These are phyloP conservation scores for Oedothorax gibbosus DNA, from an alignment of 1,140 invertebrate genomes.

Conservation along the genomic window DNA sequence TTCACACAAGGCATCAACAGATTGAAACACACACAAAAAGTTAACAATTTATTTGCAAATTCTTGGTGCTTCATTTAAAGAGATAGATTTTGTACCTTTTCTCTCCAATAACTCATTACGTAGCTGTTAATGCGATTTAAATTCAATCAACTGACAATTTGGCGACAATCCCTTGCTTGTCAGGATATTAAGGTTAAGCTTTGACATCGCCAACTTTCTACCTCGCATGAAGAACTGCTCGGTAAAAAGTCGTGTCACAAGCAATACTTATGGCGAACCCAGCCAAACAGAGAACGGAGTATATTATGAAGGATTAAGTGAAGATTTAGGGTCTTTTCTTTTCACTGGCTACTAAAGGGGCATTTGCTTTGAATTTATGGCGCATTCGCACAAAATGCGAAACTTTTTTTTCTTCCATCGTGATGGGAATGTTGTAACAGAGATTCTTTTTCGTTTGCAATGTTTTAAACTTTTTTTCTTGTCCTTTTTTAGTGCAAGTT, in stretches of 20 bases:
- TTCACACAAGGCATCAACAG: too few relatives aligned
- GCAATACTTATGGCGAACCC: slow-evolving; percentile 31
- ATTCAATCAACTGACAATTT: slow-evolving; percentile 26
- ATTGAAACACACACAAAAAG: too few relatives aligned
- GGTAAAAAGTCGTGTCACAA: not conserved
- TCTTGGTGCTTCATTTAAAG: too few relatives aligned
- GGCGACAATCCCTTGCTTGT: slow-evolving; percentile 29
- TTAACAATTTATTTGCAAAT: too few relatives aligned
- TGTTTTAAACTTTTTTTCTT: too few relatives aligned
- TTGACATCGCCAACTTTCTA: slow-evolving; percentile 28
- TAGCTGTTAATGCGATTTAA: not conserved
- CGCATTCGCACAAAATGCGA: slow-evolving; percentile 9
- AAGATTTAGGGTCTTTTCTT: slow-evolving; percentile 55
- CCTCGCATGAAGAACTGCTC: not conserved
- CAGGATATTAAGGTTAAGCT: slow-evolving; percentile 34
- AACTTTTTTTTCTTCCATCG: slow-evolving; percentile 18
- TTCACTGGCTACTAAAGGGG: slow-evolving; percentile 33
- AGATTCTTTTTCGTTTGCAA: too few relatives aligned
- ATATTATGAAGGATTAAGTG: slow-evolving; percentile 59
- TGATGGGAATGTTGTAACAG: not conserved
- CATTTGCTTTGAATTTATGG: slow-evolving; percentile 17
- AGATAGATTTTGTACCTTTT: not conserved
- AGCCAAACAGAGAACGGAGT: slow-evolving; percentile 35
- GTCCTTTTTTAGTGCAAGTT: too few relatives aligned
- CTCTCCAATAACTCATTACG: not conserved